Percentiles rank a stretch among this genome's conserved stretches.
These are phyloP conservation scores for Papilio protenor DNA, from an alignment of 2,888 invertebrate species.

Conservation along the genomic window DNA sequence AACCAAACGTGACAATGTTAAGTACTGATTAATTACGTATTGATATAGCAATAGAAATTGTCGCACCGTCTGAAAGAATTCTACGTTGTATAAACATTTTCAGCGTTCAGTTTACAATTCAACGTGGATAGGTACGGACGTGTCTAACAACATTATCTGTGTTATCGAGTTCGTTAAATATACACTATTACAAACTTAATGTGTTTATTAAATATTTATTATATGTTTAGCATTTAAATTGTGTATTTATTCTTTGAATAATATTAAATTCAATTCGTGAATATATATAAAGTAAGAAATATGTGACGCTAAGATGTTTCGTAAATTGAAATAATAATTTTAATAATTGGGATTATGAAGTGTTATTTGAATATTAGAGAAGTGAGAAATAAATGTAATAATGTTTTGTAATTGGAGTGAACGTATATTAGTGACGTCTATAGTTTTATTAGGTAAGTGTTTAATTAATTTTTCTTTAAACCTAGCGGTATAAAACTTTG, in stretches of 20 bases:
- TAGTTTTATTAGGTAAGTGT: conserved; percentile 58
- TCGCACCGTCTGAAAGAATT: conserved; percentile 21
- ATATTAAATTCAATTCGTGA: not conserved
- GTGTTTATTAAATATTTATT: conserved; percentile 15
- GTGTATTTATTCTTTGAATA: not conserved
- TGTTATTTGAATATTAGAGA: conserved; percentile 14
- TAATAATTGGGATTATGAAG: conserved; percentile 7
- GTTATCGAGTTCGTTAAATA: conserved; percentile 26
- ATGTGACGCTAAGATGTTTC: conserved; percentile 35
- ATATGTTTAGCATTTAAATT: conserved; percentile 10
- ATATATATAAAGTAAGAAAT: conserved; percentile 4
- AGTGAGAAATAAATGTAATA: conserved; percentile 48
- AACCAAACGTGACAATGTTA: not conserved
- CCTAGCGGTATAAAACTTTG: too few relatives aligned
- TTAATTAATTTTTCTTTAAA: not conserved
- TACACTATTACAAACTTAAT: not conserved
- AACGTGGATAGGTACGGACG: conserved; percentile 17
- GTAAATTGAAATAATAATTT: not conserved
- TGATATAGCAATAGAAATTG: conserved; percentile 32
- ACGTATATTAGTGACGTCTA: conserved; percentile 52
- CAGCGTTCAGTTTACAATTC: conserved; percentile 35
- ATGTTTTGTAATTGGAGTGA: conserved; percentile 53
- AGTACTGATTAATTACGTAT: conserved; percentile 24
- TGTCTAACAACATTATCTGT: conserved; percentile 28
- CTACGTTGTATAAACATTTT: conserved; percentile 7